A percentile compares a stretch with the other conserved stretches of the same genome.
phyloP scores from a whole-genome alignment of 2,113 vertebrate genomes.

The Archilochus colubris region DNA sequence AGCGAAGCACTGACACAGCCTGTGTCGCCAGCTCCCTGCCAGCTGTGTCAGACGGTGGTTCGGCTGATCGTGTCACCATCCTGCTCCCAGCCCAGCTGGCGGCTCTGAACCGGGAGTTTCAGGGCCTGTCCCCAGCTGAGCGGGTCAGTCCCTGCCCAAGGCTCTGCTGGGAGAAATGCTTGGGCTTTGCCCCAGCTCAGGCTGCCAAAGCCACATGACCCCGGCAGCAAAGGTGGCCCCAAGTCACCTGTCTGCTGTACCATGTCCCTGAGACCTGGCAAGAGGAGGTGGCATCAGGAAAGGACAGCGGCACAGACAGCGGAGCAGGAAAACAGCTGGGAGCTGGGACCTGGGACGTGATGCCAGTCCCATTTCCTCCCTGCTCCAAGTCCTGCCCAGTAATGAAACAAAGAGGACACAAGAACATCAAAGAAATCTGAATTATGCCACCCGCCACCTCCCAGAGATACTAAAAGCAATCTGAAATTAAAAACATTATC shows the following conservation, averaged over 20 bases:
- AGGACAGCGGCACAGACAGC: background rate
- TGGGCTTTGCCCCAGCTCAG: fast-evolving
- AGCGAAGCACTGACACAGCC: fast-evolving
- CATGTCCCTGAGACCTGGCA: background rate
- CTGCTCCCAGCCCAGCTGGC: fast-evolving
- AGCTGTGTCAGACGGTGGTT: background rate
- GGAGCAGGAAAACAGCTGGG: background rate
- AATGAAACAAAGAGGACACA: background rate
- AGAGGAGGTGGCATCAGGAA: background rate
- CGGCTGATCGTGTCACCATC: fast-evolving
- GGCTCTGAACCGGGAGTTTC: background rate
- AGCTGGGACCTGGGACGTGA: background rate
- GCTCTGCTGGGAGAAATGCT: background rate
- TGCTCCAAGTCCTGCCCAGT: background rate
- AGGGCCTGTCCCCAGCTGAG: background rate
- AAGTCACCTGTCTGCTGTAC: background rate
- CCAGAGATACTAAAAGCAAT: background rate
- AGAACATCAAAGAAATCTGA: background rate
- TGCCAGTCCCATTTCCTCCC: background rate
- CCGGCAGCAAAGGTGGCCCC: background rate
- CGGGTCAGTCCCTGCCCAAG: background rate
- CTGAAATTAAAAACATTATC: background rate
- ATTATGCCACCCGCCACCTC: fast-evolving
- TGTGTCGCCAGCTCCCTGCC: fast-evolving
- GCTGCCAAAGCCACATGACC: background rate